phyloP scores from a whole-genome alignment of 1,140 invertebrate species.

The Sycobia sp. region DNA sequence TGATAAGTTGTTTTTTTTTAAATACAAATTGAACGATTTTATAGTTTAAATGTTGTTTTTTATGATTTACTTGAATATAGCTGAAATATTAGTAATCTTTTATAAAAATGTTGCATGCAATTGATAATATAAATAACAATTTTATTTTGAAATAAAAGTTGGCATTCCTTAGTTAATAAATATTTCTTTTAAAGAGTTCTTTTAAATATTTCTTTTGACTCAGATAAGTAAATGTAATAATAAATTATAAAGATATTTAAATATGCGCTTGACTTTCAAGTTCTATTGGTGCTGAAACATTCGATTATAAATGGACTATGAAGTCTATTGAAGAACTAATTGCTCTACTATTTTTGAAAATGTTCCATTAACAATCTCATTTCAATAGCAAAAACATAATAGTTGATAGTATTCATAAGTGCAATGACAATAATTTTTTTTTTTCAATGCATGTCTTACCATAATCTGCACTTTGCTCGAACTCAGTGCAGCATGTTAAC shows the following conservation, averaged over 20 bases:
- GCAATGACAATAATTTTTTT: slow-evolving; percentile 17
- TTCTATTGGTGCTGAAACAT: too few species aligned
- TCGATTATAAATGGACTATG: too few species aligned
- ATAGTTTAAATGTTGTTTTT: too few species aligned
- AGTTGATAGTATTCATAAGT: slow-evolving; percentile 22
- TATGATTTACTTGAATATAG: neutral
- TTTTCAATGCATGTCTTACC: slow-evolving; percentile 58
- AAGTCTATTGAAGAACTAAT: too few species aligned
- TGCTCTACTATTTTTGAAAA: too few species aligned
- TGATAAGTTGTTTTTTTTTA: neutral
- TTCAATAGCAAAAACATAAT: neutral
- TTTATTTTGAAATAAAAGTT: neutral
- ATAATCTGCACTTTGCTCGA: slow-evolving; percentile 66
- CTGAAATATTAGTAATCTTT: neutral
- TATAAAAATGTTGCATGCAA: neutral
- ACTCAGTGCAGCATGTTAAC: slow-evolving; percentile 70
- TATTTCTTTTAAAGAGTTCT: too few species aligned
- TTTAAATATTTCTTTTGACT: too few species aligned
- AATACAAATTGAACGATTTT: neutral
- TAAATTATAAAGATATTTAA: too few species aligned
- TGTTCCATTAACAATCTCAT: too few species aligned
- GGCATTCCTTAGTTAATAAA: neutral
- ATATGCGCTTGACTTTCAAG: too few species aligned
- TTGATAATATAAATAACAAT: neutral
- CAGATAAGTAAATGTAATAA: too few species aligned